Evolutionary conservation across 2,888 invertebrate genomes (phyloP), one percentile per base, ranked within the genome.

Genomic region (Brenthis daphne): DNA sequence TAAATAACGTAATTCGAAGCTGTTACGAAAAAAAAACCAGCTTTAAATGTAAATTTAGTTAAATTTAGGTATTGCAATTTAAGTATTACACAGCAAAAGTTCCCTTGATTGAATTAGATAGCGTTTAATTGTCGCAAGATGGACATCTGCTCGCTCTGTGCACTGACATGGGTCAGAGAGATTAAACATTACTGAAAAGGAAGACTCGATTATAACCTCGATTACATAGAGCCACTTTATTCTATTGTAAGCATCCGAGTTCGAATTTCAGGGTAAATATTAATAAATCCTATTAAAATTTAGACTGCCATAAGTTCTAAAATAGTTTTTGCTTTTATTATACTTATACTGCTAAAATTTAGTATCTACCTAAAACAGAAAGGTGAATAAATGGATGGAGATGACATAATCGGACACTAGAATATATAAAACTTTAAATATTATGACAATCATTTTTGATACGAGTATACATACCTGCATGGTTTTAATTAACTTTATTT

Each of bases 91-190:
- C 12, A 48, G n/a, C 11, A 29, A 48, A 29, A 50, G 48, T 60
- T 50, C 50, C 50, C 60, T 48, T 50, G 12, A 29, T 33, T 60
- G 48, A 48, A 58, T 29, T 48, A 47, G 47, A n/a, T n/a, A 47
- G n/a, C 58, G n/a, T 29, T 58, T 48, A 48, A 48, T 58, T 58
- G 48, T 58, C 48, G 50, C 60, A 53, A 33, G 53, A 37, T 0
- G 29, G 14, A 16, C 51, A 53, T 63, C 51, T 63, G 53, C 16
- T 37, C 63, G 37, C 51, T 63, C 63, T 63, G 20, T 63, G 51
- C 37, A 53, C 8, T 63, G 53, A 63, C 63, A 63, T 63, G 51
- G 50, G 53, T 53, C 63, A 63, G 53, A 63, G 37, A 63, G 51
- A 63, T 63, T 63, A 63, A 37, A 12, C n/a, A 50, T n/a, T 24